A percentile compares a stretch with the other conserved stretches of the same genome.
Conservation (phyloP, 2,888 invertebrate species). For the Pandemis corylana region DNA sequence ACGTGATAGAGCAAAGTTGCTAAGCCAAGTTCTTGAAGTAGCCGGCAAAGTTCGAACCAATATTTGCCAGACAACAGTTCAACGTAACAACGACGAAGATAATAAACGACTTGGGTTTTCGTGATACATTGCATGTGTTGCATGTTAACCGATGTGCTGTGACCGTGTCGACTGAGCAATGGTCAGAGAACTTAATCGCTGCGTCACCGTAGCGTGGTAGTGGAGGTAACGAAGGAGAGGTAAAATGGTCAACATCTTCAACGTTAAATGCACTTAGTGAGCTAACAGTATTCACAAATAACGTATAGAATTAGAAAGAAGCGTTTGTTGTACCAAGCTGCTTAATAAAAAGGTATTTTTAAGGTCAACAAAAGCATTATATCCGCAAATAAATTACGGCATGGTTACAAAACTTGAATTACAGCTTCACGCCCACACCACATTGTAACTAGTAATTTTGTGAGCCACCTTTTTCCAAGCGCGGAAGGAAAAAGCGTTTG, state of each 20-base stretch:
- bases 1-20: background rate
- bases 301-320: background rate
- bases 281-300: background rate
- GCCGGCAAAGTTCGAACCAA: background rate
- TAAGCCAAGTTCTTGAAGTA: conserved; percentile 8
- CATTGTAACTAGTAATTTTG: background rate
- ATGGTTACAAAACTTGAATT: background rate
- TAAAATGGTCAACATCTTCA: conserved; percentile 8
- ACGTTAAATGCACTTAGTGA: background rate
- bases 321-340: background rate
- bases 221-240: background rate
- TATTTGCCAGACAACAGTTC: conserved; percentile 2
- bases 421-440: background rate
- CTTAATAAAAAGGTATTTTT: background rate
- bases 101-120: no score
- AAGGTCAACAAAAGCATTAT: no score
- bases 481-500: conserved; percentile 3
- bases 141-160: no score
- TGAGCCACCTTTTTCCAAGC: conserved; percentile 3
- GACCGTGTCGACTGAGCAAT: no score
- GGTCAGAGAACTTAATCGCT: no score
- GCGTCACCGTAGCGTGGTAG: no score
- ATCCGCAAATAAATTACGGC: no score
- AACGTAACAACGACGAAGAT: background rate
- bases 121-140: no score